Percentiles rank a stretch among this genome's conserved stretches.
phyloP scores from a whole-genome alignment of 2,888 invertebrate genomes.

The Eristalinus aeneus region DNA sequence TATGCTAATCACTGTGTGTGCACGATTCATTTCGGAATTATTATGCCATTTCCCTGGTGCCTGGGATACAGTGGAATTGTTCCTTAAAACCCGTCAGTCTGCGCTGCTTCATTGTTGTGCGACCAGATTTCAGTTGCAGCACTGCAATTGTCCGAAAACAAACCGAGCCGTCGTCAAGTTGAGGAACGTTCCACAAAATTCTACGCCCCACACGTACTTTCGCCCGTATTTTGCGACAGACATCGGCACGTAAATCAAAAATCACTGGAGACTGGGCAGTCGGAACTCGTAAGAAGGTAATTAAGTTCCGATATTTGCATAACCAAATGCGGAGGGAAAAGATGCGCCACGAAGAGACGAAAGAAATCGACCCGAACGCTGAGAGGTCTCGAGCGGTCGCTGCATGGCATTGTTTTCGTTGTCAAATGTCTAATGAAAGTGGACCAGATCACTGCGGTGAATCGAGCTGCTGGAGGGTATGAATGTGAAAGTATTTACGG shows the following conservation, averaged over 20 bases:
- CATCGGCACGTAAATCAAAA: neutral
- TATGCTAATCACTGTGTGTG: constrained; percentile 73
- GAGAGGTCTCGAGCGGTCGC: neutral
- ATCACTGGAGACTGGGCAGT: neutral
- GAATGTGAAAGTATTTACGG: constrained; percentile 28
- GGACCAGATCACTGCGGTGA: neutral
- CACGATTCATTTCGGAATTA: constrained; percentile 72
- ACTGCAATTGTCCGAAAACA: neutral
- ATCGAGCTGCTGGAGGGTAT: neutral
- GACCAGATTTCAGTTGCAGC: neutral
- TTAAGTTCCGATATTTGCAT: constrained; percentile 43
- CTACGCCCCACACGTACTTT: neutral
- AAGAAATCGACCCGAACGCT: neutral
- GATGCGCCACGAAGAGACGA: constrained; percentile 5
- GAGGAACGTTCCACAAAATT: neutral
- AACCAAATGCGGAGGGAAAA: constrained; percentile 13
- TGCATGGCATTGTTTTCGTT: neutral
- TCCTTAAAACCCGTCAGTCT: constrained; percentile 41
- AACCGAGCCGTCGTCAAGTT: neutral
- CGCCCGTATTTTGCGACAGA: neutral
- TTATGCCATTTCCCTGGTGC: constrained; percentile 53
- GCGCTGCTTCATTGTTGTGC: neutral
- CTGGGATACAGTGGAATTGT: constrained; percentile 29
- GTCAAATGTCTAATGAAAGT: constrained; percentile 35
- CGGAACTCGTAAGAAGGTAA: constrained; percentile 9